Base-by-base conservation (phyloP, 2,113 vertebrate species). In the Panurus biarmicus region DNA sequence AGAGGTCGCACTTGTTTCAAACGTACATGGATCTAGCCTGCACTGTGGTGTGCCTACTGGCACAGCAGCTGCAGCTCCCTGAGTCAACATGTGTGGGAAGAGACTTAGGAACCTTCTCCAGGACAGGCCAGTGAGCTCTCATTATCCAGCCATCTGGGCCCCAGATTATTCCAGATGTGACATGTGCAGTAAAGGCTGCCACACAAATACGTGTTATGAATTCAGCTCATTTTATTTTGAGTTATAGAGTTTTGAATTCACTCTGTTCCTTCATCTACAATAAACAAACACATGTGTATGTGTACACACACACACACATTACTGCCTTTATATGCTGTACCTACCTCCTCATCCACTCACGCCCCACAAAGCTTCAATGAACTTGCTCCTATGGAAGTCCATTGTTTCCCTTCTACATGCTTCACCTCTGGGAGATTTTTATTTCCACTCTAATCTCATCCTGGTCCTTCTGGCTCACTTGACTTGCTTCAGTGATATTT, bases 191-290 rank as follows among this genome's bases (percentile, higher is more conserved):
- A 93, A 94, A 95, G 77, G 61, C 91, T 94, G 94, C 78, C 85
- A 95, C 76, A 94, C 79, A 96, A 87, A 94, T 93, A 96, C 22
- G 16, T 95, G 72, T 92, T 95, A 92, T 93, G 92, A 95, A 95
- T 94, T 94, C 66, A 69, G 48, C 85, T 90, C 45, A 54, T 94
- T 95, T 94, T 93, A 90, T 93, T 93, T 93, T 93, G 91, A 87
- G 42, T 93, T 94, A 60, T 15, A 72, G 85, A 69, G 61, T 76
- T 95, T 93, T 93, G 90, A 91, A 95, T 92, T 86, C 18, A 0
- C 33, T 87, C 64, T 67, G 58, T 93, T 94, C 72, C 89, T 94
- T 90, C 78, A 91, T 85, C 82, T 85, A 86, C 78, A 94, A 70
- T 83, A 96, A 93, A 93, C 85, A 95, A 89, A 87, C 74, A 76